A percentile compares a stretch with the other conserved stretches of the same genome.
These are phyloP conservation scores for Tenrec ecaudatus DNA, from an alignment of 2,113 vertebrate species.

Conservation along the genomic window DNA sequence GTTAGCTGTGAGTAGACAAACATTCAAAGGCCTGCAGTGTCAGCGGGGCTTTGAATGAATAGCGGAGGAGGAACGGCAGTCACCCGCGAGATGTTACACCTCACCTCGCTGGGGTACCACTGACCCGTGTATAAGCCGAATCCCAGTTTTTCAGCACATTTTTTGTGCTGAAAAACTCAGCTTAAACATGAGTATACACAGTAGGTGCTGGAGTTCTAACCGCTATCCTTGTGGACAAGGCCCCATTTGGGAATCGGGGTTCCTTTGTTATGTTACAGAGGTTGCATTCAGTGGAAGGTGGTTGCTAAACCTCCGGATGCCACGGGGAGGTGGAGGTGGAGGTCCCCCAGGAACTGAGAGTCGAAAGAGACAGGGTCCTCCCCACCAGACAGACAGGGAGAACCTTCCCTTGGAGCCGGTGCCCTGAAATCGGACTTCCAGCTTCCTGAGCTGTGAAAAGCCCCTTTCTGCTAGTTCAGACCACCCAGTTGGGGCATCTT, in stretches of 20 bases:
- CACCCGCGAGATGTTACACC: no score
- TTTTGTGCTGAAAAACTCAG: no score
- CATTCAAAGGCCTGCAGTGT: no score
- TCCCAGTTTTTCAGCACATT: no score
- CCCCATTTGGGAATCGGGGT: not conserved
- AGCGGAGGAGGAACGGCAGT: no score
- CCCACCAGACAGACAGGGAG: not conserved
- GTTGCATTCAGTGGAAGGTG: not conserved
- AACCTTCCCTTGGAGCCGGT: not conserved
- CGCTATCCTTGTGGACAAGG: not conserved
- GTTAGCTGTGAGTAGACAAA: no score
- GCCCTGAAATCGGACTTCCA: no score
- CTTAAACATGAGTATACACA: no score
- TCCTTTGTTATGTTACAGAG: not conserved
- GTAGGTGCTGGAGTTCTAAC: not conserved
- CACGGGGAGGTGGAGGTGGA: not conserved
- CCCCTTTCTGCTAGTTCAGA: not conserved
- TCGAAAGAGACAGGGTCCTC: not conserved
- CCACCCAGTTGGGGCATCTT: no score
- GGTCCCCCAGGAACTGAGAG: not conserved
- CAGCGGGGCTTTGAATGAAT: no score
- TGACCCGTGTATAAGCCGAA: no score
- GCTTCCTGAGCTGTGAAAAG: not conserved
- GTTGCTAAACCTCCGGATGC: not conserved
- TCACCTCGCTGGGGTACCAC: no score